Base-by-base conservation (phyloP, 2,888 invertebrate genomes). In the Nomada fucata region DNA sequence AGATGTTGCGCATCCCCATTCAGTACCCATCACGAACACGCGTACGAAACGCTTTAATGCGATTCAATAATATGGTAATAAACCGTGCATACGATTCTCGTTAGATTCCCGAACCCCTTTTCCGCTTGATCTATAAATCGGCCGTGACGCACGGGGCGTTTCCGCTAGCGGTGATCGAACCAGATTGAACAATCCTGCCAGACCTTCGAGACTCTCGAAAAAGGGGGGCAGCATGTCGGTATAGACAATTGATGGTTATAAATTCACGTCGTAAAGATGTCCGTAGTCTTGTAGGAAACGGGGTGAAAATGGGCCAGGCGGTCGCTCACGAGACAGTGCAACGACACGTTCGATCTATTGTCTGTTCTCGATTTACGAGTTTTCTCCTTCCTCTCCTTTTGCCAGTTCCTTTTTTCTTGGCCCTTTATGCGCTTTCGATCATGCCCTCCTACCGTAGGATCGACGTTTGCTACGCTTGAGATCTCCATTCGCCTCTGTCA, bases 241-340 rank as follows among this genome's bases (percentile, higher is more conserved):
- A 79, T 80, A 81, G 74, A 74, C 69, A 80, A 76, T 80, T 11
- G 36, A 55, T 76, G 86, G 86, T 85, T 91, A 92, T 92, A 92
- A 92, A 92, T 92, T 85, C 80, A 59, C 89, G 83, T 92, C 92
- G 90, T 92, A 92, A 92, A 92, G 90, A 92, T 92, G 92, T 92
- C 92, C 73, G 91, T 92, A 92, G 91, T 90, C 92, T 92, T 92
- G 92, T 92, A 89, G 89, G 86, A 91, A 92, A 92, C 90, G 91
- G 92, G 92, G 92, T 92, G 92, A 92, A 92, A 92, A 92, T 92
- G 91, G 91, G 90, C 88, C 90, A 82, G 86, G 84, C 53, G n/a
- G 55, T 63, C 52, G 74, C 55, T 52, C 42, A 53, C 42, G 26
- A 67, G 76, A 53, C 65, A 72, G 75, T 86, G 86, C 86, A 86